A percentile compares a stretch with the other conserved stretches of the same genome.
These are phyloP conservation scores for Drosophila stalkeri DNA, from an alignment of 2,888 invertebrate species.

Conservation along the genomic window DNA sequence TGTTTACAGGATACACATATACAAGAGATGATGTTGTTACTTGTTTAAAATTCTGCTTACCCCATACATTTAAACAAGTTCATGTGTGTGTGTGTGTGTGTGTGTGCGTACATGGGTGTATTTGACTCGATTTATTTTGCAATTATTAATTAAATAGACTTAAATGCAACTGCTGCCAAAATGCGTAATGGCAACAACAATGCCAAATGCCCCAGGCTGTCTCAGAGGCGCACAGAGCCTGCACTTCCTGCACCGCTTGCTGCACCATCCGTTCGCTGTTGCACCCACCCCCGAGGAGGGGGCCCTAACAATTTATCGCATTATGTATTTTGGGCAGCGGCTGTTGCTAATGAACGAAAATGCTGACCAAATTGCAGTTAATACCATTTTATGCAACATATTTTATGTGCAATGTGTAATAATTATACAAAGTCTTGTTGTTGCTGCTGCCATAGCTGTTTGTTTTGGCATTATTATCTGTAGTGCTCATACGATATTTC, in stretches of 20 bases:
- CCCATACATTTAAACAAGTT: conserved; percentile 7
- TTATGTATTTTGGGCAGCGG: conserved; percentile 53
- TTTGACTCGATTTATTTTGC: conserved; percentile 62
- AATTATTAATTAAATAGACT: conserved; percentile 69
- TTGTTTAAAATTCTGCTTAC: conserved; percentile 57
- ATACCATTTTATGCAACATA: conserved; percentile 66
- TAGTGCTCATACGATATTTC: conserved; percentile 23
- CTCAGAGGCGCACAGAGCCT: conserved; percentile 4
- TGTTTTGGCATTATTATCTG: conserved; percentile 53
- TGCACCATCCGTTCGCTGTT: neutral
- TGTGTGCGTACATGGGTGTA: conserved; percentile 31
- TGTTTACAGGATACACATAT: neutral
- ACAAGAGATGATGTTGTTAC: neutral
- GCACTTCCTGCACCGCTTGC: neutral
- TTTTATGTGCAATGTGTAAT: conserved; percentile 62
- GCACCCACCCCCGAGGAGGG: neutral
- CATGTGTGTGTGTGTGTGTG: conserved; percentile 6
- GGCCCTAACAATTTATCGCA: conserved; percentile 37
- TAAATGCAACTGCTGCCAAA: conserved; percentile 67
- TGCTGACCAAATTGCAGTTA: conserved; percentile 62
- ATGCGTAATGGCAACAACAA: conserved; percentile 46
- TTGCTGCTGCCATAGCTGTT: conserved; percentile 34
- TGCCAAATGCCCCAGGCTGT: conserved; percentile 31
- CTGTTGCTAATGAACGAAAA: conserved; percentile 57
- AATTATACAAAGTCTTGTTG: conserved; percentile 50